Conservation (phyloP, 2,888 invertebrate genomes). For the Agonopterix arenella region DNA sequence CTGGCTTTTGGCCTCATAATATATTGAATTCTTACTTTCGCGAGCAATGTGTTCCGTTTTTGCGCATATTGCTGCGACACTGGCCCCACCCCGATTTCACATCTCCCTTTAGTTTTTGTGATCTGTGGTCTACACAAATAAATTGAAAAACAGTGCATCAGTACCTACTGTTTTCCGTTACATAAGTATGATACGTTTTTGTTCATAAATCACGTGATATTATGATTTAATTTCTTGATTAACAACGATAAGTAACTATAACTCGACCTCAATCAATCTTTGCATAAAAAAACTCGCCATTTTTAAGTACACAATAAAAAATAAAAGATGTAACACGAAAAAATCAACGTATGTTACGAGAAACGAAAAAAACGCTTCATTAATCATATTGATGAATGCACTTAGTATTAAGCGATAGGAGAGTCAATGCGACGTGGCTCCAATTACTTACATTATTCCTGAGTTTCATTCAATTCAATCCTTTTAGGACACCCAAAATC, state of each 20-base stretch:
- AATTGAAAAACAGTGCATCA: no score
- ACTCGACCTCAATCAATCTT: conserved; percentile 46
- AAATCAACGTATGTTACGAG: conserved; percentile 40
- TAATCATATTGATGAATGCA: conserved; percentile 67
- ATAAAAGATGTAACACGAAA: conserved; percentile 34
- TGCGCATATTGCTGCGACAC: no score
- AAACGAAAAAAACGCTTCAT: conserved; percentile 43
- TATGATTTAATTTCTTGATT: conserved; percentile 19
- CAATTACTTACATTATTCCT: conserved; percentile 26
- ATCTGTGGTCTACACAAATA: no score
- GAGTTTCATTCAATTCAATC: conserved; percentile 35
- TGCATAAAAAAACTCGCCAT: conserved; percentile 48
- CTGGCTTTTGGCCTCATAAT: no score
- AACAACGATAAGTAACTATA: conserved; percentile 8
- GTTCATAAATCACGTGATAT: no score
- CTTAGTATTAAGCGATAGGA: conserved; percentile 43
- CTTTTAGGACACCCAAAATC: conserved; percentile 36
- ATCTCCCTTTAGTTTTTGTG: no score
- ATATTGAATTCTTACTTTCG: no score
- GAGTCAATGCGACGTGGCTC: conserved; percentile 27
- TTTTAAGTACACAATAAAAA: conserved; percentile 28
- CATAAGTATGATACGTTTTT: no score
- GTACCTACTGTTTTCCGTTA: no score
- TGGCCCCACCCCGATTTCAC: no score
- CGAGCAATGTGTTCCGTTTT: no score